A percentile compares a stretch with the other conserved stretches of the same genome.
These are phyloP conservation scores for Protobothrops flavoviridis DNA, from an alignment of 2,113 vertebrate species.

Conservation along the genomic window DNA sequence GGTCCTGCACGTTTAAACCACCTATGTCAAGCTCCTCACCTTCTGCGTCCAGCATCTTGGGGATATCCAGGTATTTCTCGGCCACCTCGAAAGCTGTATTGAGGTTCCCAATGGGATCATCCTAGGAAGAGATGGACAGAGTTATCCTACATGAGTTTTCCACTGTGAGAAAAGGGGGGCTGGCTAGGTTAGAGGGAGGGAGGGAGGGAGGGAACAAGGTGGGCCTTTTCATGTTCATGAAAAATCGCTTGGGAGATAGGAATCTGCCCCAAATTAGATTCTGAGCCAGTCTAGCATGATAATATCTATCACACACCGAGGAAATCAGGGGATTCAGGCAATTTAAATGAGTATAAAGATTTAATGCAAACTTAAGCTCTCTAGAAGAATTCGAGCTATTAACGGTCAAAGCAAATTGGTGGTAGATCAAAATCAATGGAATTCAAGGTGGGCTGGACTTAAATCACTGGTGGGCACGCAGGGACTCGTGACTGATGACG, in stretches of 20 bases:
- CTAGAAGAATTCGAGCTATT: too few species aligned
- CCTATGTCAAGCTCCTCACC: not conserved
- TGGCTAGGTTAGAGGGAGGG: not conserved
- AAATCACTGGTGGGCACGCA: too few species aligned
- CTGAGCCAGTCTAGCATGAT: not conserved
- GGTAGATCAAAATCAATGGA: too few species aligned
- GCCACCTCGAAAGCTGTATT: conserved; percentile 92
- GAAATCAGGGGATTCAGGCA: too few species aligned
- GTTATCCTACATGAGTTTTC: not conserved
- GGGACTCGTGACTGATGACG: too few species aligned
- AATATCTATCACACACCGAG: too few species aligned
- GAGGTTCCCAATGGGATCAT: conserved; percentile 88
- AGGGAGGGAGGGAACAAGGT: not conserved
- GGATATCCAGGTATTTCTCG: conserved; percentile 91
- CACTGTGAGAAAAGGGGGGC: not conserved
- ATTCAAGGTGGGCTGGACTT: too few species aligned
- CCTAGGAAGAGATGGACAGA: conserved; percentile 64
- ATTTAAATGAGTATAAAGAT: too few species aligned
- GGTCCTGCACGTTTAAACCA: not conserved
- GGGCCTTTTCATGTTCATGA: not conserved
- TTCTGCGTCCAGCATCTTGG: conserved; percentile 49
- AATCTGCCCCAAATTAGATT: not conserved
- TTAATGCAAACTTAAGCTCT: too few species aligned
- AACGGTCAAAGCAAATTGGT: too few species aligned
- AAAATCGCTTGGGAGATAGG: too few species aligned